A percentile compares a stretch with the other conserved stretches of the same genome.
These are phyloP conservation scores for Mamestra brassicae DNA, from an alignment of 2,888 invertebrate species.

Conservation along the genomic window DNA sequence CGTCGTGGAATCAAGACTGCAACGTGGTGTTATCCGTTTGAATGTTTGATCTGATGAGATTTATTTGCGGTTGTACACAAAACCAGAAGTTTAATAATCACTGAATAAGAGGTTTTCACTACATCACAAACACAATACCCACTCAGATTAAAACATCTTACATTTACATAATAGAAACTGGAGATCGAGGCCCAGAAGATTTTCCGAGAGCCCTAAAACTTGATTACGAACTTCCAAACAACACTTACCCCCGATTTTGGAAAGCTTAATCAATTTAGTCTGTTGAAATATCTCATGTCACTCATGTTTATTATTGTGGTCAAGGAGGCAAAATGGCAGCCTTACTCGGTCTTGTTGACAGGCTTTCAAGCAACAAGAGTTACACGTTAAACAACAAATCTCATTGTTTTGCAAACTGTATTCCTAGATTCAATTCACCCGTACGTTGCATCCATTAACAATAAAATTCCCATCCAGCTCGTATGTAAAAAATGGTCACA, in stretches of 20 bases:
- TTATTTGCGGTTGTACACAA: background rate
- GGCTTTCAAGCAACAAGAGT: slow-evolving; percentile 3
- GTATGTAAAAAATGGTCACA: slow-evolving; percentile 73
- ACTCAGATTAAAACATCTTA: slow-evolving; percentile 23
- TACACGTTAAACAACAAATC: slow-evolving; percentile 14
- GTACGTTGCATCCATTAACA: slow-evolving; percentile 53
- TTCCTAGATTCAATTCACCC: slow-evolving; percentile 47
- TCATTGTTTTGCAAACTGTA: slow-evolving; percentile 26
- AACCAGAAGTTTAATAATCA: background rate
- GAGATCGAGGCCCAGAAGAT: slow-evolving; percentile 29
- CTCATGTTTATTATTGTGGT: slow-evolving; percentile 5
- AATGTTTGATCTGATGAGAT: background rate
- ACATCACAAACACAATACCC: slow-evolving; percentile 33
- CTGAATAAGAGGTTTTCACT: slow-evolving; percentile 4
- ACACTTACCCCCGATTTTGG: slow-evolving; percentile 35
- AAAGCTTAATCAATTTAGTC: slow-evolving; percentile 42
- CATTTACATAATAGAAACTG: slow-evolving; percentile 45
- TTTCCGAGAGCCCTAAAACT: slow-evolving; percentile 46
- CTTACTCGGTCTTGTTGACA: background rate
- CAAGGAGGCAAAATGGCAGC: background rate
- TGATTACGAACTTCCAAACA: slow-evolving; percentile 43
- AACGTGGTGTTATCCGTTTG: background rate
- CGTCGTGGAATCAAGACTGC: background rate
- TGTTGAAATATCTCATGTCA: slow-evolving; percentile 21
- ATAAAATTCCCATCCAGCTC: slow-evolving; percentile 53